These are phyloP conservation scores for Sebastes wilsoni DNA, from an alignment of 2,797 vertebrate genomes.

Conservation along the genomic window DNA sequence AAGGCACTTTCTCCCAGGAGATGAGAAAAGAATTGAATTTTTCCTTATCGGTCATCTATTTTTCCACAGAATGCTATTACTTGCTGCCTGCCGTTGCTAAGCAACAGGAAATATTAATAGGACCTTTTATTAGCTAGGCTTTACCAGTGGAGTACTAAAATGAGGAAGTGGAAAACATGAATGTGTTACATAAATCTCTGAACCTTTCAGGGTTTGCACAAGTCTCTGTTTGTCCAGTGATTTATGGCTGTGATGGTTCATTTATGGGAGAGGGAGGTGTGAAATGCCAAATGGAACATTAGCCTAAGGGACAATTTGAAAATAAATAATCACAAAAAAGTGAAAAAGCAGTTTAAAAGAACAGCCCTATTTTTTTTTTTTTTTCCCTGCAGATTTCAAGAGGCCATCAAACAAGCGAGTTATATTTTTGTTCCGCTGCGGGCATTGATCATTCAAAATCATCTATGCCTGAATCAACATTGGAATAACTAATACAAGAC, in stretches of 20 bases:
- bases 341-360: slow-evolving; percentile 83
- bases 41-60: slow-evolving; percentile 99
- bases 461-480: slow-evolving; percentile 69
- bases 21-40: slow-evolving; percentile 99
- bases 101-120: slow-evolving; percentile 99
- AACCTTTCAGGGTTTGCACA: slow-evolving; percentile 96
- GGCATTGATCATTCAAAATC: slow-evolving; percentile 71
- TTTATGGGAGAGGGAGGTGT: slow-evolving; percentile 98
- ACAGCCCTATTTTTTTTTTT: slow-evolving; percentile 9
- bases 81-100: slow-evolving; percentile 97
- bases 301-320: slow-evolving; percentile 97
- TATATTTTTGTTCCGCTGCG: slow-evolving; percentile 55
- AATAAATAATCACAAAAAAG: slow-evolving; percentile 98
- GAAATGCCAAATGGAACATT: slow-evolving; percentile 98
- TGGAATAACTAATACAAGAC: slow-evolving; percentile 75
- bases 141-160: slow-evolving; percentile 99
- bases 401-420: slow-evolving; percentile 61
- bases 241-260: slow-evolving; percentile 98
- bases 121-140: slow-evolving; percentile 99
- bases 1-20: slow-evolving; percentile 99
- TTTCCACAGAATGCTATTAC: slow-evolving; percentile 99
- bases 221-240: slow-evolving; percentile 99
- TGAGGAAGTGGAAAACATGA: slow-evolving; percentile 99
- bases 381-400: slow-evolving; percentile 48
- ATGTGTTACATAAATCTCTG: slow-evolving; percentile 99